A percentile compares a stretch with the other conserved stretches of the same genome.
Conservation (phyloP, 2,888 invertebrate genomes). For the Meganola albula region DNA sequence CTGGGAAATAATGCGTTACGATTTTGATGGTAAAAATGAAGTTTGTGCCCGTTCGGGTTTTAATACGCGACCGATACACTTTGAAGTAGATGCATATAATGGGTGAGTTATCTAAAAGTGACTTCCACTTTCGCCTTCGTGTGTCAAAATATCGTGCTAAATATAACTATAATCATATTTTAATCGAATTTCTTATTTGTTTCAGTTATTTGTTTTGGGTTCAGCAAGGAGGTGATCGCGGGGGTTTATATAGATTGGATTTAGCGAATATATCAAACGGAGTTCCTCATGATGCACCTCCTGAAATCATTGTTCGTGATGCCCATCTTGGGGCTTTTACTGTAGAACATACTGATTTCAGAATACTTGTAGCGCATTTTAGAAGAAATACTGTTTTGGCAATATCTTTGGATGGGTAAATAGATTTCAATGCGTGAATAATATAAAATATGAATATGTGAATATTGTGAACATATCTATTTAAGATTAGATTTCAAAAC, state of each 20-base stretch:
- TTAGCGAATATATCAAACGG: conserved; percentile 86
- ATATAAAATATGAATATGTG: too few relatives aligned
- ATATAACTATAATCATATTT: too few relatives aligned
- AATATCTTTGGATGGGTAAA: conserved; percentile 88
- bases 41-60: conserved; percentile 85
- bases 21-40: conserved; percentile 83
- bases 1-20: conserved; percentile 88
- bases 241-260: conserved; percentile 86
- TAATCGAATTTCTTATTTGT: too few relatives aligned
- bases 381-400: conserved; percentile 86
- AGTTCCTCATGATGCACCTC: conserved; percentile 82
- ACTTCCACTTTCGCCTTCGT: not conserved
- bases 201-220: conserved; percentile 89
- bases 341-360: conserved; percentile 88
- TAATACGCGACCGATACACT: conserved; percentile 83
- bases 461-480: too few relatives aligned
- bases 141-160: too few relatives aligned
- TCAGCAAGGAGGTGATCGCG: conserved; percentile 72
- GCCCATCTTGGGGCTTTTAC: conserved; percentile 87
- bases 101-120: conserved; percentile 76
- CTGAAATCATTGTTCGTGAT: conserved; percentile 81
- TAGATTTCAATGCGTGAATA: too few relatives aligned
- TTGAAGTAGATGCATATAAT: conserved; percentile 95
- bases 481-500: too few relatives aligned
- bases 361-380: conserved; percentile 86